A percentile compares a stretch with the other conserved stretches of the same genome.
These are phyloP conservation scores for Phrixothrix hirtus DNA, from an alignment of 2,888 invertebrate species.

Conservation along the genomic window DNA sequence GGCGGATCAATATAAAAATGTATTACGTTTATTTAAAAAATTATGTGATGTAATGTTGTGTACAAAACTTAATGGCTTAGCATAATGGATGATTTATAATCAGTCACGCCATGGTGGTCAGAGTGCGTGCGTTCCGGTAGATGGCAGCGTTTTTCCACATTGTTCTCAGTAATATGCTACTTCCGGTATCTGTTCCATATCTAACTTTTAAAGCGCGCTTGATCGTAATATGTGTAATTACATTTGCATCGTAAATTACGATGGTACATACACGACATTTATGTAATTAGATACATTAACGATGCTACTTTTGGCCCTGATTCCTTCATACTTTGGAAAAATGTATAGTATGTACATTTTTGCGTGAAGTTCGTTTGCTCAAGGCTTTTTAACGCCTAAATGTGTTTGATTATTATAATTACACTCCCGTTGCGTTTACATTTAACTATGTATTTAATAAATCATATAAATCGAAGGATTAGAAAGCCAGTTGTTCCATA, in stretches of 20 bases:
- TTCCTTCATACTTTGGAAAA: no score
- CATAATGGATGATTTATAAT: constrained; percentile 50
- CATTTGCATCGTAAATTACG: constrained; percentile 29
- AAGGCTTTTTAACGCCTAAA: constrained; percentile 15
- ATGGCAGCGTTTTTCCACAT: constrained; percentile 46
- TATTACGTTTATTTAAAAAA: constrained; percentile 33
- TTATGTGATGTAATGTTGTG: constrained; percentile 30
- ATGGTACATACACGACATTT: background rate
- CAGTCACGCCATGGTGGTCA: constrained; percentile 47
- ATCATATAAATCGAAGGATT: constrained; percentile 9
- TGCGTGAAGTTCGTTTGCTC: background rate
- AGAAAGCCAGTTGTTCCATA: background rate
- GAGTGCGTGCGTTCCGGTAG: constrained; percentile 44
- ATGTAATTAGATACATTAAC: background rate
- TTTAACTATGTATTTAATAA: constrained; percentile 8
- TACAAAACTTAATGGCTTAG: constrained; percentile 39
- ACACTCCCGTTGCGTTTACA: constrained; percentile 10
- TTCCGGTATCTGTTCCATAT: constrained; percentile 43
- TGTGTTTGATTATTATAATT: constrained; percentile 15
- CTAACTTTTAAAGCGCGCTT: constrained; percentile 31
- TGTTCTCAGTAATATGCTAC: constrained; percentile 46
- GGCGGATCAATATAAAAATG: no score
- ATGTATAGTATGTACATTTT: no score
- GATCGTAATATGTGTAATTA: constrained; percentile 27
- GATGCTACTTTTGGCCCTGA: no score